These are phyloP conservation scores for Thamnaconus septentrionalis DNA, from an alignment of 2,113 vertebrate species.

Conservation along the genomic window DNA sequence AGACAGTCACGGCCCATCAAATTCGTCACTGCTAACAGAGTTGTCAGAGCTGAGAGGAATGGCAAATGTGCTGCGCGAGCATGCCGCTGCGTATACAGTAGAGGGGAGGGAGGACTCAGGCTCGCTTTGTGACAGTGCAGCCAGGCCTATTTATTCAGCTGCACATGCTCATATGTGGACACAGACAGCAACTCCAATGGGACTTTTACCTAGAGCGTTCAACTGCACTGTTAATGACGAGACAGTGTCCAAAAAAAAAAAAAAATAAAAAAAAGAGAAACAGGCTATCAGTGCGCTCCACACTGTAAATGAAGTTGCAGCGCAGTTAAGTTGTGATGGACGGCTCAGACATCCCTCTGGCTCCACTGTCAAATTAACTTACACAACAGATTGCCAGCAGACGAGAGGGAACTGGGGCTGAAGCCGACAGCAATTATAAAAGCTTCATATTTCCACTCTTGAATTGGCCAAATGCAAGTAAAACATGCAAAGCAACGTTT, in stretches of 20 bases:
- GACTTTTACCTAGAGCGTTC: conserved; percentile 20
- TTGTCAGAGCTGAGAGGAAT: conserved; percentile 57
- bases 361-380: too few relatives aligned
- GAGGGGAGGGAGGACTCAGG: conserved; percentile 17
- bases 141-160: conserved; percentile 43
- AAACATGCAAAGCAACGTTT: too few relatives aligned
- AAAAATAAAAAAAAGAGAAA: too few relatives aligned
- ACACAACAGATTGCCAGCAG: too few relatives aligned
- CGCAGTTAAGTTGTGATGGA: too few relatives aligned
- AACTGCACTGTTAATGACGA: conserved; percentile 19
- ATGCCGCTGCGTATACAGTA: background rate
- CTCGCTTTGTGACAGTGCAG: conserved; percentile 26
- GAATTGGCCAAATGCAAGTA: too few relatives aligned
- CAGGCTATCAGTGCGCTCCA: too few relatives aligned
- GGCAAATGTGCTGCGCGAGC: conserved; percentile 33
- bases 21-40: conserved; percentile 42
- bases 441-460: too few relatives aligned
- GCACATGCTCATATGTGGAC: conserved; percentile 22
- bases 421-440: too few relatives aligned
- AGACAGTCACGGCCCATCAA: conserved; percentile 31
- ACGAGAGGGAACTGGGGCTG: too few relatives aligned
- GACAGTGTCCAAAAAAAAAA: background rate
- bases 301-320: too few relatives aligned
- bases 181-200: conserved; percentile 22
- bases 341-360: too few relatives aligned